Evolutionary conservation across 1,140 invertebrate species (phyloP).

Genomic region (Scylla paramamosain): DNA sequence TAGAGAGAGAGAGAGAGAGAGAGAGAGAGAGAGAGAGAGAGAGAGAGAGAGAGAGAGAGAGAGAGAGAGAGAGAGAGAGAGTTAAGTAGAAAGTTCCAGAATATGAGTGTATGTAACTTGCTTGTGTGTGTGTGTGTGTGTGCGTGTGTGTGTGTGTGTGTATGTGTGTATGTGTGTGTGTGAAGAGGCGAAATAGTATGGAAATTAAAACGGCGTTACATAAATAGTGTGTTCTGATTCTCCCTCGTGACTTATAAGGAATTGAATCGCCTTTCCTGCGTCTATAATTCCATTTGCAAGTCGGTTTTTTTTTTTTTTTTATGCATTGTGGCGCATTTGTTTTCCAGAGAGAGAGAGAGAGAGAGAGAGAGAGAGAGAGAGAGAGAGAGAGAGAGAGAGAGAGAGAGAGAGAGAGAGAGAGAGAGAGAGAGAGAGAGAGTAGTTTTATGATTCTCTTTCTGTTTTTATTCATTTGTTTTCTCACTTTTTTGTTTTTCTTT

Average conservation of each 20-base stretch:
- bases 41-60: conserved; percentile 27
- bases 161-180: not conserved
- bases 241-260: not conserved
- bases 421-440: too few relatives aligned
- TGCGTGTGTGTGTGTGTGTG: not conserved
- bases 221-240: not conserved
- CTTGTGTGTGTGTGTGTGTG: not conserved
- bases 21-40: conserved; percentile 42
- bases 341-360: not conserved
- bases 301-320: not conserved
- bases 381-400: too few relatives aligned
- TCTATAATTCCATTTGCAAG: not conserved
- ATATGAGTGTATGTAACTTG: not conserved
- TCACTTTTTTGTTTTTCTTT: not conserved
- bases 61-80: not conserved
- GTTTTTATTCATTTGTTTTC: not conserved
- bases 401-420: not conserved
- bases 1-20: conserved; percentile 49
- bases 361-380: too few relatives aligned
- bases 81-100: not conserved
- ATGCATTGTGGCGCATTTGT: not conserved
- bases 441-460: not conserved
- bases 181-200: not conserved
- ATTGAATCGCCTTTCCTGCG: not conserved
- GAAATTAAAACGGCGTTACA: not conserved